These are phyloP conservation scores for Falco peregrinus DNA, from an alignment of 2,797 vertebrate species.

Conservation along the genomic window DNA sequence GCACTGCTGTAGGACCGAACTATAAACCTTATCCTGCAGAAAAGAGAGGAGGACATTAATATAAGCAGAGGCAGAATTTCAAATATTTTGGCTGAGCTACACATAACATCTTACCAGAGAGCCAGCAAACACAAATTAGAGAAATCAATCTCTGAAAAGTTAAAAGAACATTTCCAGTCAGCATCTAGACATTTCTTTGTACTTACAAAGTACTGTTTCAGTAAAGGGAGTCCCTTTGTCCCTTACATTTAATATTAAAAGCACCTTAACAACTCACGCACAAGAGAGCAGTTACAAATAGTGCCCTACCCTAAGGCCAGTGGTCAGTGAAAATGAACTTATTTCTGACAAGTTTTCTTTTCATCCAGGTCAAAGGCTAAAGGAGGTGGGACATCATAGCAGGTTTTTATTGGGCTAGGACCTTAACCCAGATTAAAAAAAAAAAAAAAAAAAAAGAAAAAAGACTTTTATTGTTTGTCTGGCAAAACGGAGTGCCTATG, in stretches of 20 bases:
- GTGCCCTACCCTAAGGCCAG: not conserved
- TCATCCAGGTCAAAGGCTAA: not conserved
- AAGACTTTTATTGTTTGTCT: not conserved
- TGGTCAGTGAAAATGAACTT: not conserved
- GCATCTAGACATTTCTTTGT: not conserved
- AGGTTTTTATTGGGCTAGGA: not conserved
- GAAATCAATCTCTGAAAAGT: not conserved
- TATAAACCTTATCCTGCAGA: conserved; percentile 93
- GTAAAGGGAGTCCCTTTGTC: not conserved
- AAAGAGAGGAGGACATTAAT: not conserved
- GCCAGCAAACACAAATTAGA: not conserved
- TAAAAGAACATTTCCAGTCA: not conserved
- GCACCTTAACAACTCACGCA: not conserved
- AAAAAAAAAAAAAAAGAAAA: too few species aligned
- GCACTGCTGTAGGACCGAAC: conserved; percentile 92
- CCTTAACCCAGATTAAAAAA: not conserved
- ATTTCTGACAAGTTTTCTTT: not conserved
- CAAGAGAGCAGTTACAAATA: not conserved
- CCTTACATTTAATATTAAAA: not conserved
- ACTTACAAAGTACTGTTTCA: not conserved
- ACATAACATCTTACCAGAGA: not conserved
- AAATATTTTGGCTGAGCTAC: not conserved
- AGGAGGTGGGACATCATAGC: not conserved
- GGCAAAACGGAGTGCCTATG: not conserved
- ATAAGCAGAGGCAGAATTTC: not conserved